Base-by-base conservation (phyloP, 2,888 invertebrate species). In the Scaptodrosophila latifasciaeformis region DNA sequence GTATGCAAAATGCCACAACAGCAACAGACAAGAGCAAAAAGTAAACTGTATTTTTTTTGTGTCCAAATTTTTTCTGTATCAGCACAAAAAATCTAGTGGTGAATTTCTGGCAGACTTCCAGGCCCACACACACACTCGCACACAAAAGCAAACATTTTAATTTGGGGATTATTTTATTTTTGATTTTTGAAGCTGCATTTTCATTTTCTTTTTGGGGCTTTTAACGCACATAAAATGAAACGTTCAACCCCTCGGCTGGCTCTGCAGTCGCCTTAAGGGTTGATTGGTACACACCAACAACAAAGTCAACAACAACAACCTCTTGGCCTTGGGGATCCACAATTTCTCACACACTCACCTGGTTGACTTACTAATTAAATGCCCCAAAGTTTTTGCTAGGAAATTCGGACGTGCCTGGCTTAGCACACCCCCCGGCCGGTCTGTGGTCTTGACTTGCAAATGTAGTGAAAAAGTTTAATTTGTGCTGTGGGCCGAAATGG, bases 381-480 rank as follows among this genome's bases (percentile, higher is more conserved):
- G 55, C 48, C 49, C 54, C 49, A 52, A 58, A 67, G 64, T 46
- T 59, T 68, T 70, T 40, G 47, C 49, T 61, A 45, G 51, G 56
- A 42, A 71, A 59, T 62, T 71, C 69, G 69, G 64, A 71, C 69
- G 67, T 62, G 64, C 55, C 59, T 65, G 40, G 44, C 62, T 67
- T 72, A 70, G 67, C 72, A 67, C 72, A 67, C 57, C 47, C 45
- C 18, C 7, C 18, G 37, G 7, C 46, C 34, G 15, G 37, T 17
- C 70, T n/a, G n/a, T n/a, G n/a, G n/a, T n/a, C n/a, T 63, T 63
- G 70, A 76, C 70, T 72, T 70, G 53, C 54, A 62, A 13, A 34
- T n/a, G 34, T 67, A 65, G 77, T 70, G 56, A 51, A 67, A 72
- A 72, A 72, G 63, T 72, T 76, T 54, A 70, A 76, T 66, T 72